Percentiles rank a stretch among this genome's conserved stretches.
Evolutionary conservation across 2,113 vertebrate species (phyloP).

Genomic region (Mesocricetus auratus): DNA sequence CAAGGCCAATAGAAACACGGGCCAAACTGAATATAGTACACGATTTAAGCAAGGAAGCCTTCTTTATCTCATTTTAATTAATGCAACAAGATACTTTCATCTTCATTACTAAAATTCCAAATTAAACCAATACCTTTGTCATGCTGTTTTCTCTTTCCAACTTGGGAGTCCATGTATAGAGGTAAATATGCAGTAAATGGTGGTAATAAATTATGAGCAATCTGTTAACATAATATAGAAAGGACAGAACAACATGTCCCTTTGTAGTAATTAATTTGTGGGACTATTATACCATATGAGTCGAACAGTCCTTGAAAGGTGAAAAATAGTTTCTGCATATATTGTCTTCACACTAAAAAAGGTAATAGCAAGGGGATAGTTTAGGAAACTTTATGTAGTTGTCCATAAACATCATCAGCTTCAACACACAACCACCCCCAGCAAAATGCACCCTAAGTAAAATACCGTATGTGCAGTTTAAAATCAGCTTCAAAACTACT

Average conservation of each 20-base stretch:
- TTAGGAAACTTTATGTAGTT: background rate
- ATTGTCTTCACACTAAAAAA: background rate
- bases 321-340: constrained; percentile 35
- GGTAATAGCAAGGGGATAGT: background rate
- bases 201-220: constrained; percentile 8
- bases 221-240: constrained; percentile 23
- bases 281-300: constrained; percentile 25
- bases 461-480: background rate
- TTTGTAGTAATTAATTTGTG: constrained; percentile 2
- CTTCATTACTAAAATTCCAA: background rate
- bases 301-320: constrained; percentile 15
- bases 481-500: constrained; percentile 1
- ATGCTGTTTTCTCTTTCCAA: constrained; percentile 43
- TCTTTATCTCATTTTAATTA: constrained; percentile 49
- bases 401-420: background rate
- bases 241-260: background rate
- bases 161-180: constrained; percentile 34
- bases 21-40: constrained; percentile 59
- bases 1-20: constrained; percentile 63
- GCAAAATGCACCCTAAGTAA: background rate
- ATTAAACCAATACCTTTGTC: constrained; percentile 1
- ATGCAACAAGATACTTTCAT: background rate
- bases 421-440: background rate
- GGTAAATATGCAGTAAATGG: constrained; percentile 4
- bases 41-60: constrained; percentile 41